These are phyloP conservation scores for Hippocampus comes DNA, from an alignment of 2,113 vertebrate species.

Conservation along the genomic window DNA sequence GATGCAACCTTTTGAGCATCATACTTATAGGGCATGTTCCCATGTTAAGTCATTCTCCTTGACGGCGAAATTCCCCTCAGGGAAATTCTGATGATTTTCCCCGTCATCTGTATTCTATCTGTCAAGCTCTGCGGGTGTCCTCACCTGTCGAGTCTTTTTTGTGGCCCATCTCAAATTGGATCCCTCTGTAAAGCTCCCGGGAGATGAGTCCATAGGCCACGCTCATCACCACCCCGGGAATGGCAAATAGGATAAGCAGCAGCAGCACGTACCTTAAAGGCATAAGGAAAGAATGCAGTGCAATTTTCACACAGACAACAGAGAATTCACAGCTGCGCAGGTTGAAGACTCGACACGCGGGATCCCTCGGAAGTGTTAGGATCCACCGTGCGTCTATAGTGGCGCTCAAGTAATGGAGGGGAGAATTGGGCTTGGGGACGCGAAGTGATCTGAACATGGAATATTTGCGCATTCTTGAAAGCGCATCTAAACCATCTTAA, in stretches of 20 bases:
- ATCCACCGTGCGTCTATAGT: neutral
- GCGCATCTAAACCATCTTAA: neutral
- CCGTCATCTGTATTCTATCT: neutral
- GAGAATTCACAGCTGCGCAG: neutral
- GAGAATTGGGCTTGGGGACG: neutral
- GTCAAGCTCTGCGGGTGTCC: slow-evolving; percentile 6
- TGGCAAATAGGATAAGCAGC: slow-evolving; percentile 72
- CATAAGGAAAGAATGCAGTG: neutral
- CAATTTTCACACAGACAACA: neutral
- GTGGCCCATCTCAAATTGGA: slow-evolving; percentile 75
- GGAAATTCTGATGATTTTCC: neutral
- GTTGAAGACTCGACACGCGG: too few species aligned
- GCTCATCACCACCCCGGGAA: slow-evolving; percentile 78
- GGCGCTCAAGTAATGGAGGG: neutral
- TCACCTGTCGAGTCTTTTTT: slow-evolving; percentile 70
- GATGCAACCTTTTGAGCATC: neutral
- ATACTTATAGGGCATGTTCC: neutral
- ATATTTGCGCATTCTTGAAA: neutral
- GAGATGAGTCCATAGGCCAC: slow-evolving; percentile 78
- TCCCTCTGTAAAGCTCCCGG: slow-evolving; percentile 75
- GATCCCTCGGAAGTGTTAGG: neutral
- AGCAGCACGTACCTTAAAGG: slow-evolving; percentile 71
- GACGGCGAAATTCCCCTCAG: neutral
- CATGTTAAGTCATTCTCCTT: neutral
- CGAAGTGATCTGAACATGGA: neutral